Conservation (phyloP, 2,797 vertebrate genomes). For the Coendou prehensilis region DNA sequence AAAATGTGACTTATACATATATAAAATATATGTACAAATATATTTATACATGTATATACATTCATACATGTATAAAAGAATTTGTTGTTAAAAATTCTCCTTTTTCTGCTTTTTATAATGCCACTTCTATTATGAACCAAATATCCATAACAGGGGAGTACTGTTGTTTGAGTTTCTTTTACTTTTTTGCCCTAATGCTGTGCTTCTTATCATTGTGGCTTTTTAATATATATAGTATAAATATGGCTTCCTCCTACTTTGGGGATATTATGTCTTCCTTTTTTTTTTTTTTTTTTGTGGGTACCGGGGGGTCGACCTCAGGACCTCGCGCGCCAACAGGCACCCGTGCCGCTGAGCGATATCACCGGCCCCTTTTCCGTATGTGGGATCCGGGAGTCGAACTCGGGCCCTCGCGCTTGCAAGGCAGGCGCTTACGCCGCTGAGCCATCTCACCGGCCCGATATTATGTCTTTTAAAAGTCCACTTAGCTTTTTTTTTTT, state of each 20-base stretch:
- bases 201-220: constrained; percentile 16
- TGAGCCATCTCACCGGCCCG: too few species aligned
- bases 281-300: too few species aligned
- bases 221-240: constrained; percentile 30
- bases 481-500: not conserved
- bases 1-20: not conserved
- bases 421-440: too few species aligned
- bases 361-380: too few species aligned
- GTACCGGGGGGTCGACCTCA: too few species aligned
- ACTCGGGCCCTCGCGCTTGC: too few species aligned
- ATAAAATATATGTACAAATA: too few species aligned
- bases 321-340: too few species aligned
- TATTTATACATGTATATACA: too few species aligned
- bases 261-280: not conserved
- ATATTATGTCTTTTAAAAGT: constrained; percentile 43
- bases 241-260: not conserved
- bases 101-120: not conserved
- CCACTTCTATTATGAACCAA: not conserved
- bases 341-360: too few species aligned
- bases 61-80: too few species aligned
- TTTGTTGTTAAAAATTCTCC: not conserved
- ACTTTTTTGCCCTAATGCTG: not conserved
- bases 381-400: too few species aligned
- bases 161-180: not conserved
- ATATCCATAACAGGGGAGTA: not conserved